A percentile compares a stretch with the other conserved stretches of the same genome.
These are phyloP conservation scores for Vombatus ursinus DNA, from an alignment of 2,113 vertebrate genomes.

Conservation along the genomic window DNA sequence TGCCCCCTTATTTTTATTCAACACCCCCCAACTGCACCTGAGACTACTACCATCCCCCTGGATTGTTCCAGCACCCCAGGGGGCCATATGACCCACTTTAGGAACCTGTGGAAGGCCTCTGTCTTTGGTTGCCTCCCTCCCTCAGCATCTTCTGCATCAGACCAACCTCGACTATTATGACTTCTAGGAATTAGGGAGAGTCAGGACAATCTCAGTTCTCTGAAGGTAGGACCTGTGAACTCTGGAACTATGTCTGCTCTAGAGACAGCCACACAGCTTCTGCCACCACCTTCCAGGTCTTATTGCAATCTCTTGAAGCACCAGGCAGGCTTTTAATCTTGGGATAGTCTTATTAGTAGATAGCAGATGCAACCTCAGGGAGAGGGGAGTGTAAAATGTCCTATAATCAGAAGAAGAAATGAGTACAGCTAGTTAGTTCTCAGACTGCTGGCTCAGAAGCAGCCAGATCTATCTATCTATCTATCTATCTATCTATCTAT, in stretches of 20 bases:
- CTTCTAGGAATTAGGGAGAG: background rate
- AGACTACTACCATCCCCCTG: no score
- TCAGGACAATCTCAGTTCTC: background rate
- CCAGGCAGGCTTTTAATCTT: background rate
- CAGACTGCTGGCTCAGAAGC: background rate
- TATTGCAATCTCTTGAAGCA: background rate
- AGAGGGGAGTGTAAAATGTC: background rate
- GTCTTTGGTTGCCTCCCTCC: background rate
- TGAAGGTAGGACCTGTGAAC: background rate
- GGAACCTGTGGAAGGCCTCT: background rate
- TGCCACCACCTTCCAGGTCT: background rate
- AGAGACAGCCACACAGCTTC: background rate
- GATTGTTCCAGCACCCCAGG: no score
- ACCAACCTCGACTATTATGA: background rate
- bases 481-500: no score
- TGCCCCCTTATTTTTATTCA: no score
- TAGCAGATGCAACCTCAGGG: background rate
- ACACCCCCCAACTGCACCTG: no score
- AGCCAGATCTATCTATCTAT: background rate
- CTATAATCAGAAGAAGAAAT: background rate
- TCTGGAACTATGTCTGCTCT: background rate
- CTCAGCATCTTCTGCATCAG: background rate
- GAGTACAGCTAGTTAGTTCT: background rate
- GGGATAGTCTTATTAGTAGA: background rate
- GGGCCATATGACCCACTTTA: no score